Base-by-base conservation (phyloP, 2,888 invertebrate genomes). In the Oxycera nigricornis region DNA sequence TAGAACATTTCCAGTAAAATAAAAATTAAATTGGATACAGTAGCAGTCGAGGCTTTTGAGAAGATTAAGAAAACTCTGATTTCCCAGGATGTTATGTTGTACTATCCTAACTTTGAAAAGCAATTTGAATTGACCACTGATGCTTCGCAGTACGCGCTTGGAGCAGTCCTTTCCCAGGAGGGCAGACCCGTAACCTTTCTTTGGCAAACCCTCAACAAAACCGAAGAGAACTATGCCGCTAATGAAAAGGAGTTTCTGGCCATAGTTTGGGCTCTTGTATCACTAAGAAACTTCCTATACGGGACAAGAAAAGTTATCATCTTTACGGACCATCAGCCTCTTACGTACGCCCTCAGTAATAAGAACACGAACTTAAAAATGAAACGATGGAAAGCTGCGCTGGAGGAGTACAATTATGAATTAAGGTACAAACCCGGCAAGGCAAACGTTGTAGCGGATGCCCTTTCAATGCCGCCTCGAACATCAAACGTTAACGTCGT, bases 311-410 rank as follows among this genome's bases (percentile, higher is more conserved):
- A 65, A 35, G 39, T 65, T 2, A 67, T 9, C 7, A 67, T 39
- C n/a, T 46, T 3, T 17, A 46, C 46, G 3, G 46, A 46, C 14
- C 14, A 46, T 11, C 46, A 46, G 14, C 14, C 39, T 1, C 31
- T 30, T 14, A 62, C 65, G 0, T 67, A 17, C 9, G 67, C 67
- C 1, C 17, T 39, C 9, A 35, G 22, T 26, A 62, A 62, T 35
- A 62, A 62, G 31, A 62, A 62, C 7, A 62, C 31, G n/a, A 62
- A 62, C 20, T 17, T n/a, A 7, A 35, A 67, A n/a, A 39, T 67
- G 39, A 17, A 67, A 2, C 35, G n/a, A 14, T 67, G 67, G 17
- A 67, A 67, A 41, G 35, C 35, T 1, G 2, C 39, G 20, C 39
- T 67, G 3, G 46, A 46, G 17, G 46, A 46, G 17, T 11, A 14